Evolutionary conservation across 1,140 invertebrate species (phyloP), one percentile per base, ranked within the genome.

Genomic region (Melipona quadrifasciata): DNA sequence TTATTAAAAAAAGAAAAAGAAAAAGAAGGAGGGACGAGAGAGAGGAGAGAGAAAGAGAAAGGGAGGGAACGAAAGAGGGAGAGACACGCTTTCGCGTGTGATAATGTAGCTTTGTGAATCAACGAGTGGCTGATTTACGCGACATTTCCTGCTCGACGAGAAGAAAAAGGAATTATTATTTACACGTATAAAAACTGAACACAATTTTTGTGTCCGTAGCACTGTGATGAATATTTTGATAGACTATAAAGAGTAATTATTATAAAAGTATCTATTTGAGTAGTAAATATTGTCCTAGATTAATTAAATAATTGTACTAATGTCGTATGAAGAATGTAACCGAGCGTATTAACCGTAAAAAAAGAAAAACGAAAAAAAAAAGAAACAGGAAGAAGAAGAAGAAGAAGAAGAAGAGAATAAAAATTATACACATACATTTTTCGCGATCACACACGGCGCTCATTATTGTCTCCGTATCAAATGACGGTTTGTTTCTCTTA

Each of bases 161-260:
- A 84, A 53, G 27, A 47, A 80, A 31, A 85, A 84, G 86, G 86
- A 89, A 91, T 88, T 78, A 91, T 91, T 92, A 93, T 93, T 93
- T 92, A 94, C 91, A 93, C 90, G 89, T 92, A 92, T 91, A 92
- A 93, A 85, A 93, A 85, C 86, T 93, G 93, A 94, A 95, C 94
- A 95, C 94, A 94, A 92, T 91, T 92, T 47, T 94, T 93, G 94
- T 95, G 94, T 95, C 94, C 93, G 92, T 95, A 95, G 94, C 93
- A 94, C 94, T 95, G 94, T 95, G 94, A 95, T 95, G 94, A 95
- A 94, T 94, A 94, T 93, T 94, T 92, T 92, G 89, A 93, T 95
- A 94, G 91, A 93, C 65, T 92, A 94, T 91, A 87, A 92, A 93
- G 87, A 93, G 80, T 91, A 91, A 92, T 88, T 86, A 93, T 92